Conservation (phyloP, 2,797 vertebrate genomes). For the Peromyscus nudipes region DNA sequence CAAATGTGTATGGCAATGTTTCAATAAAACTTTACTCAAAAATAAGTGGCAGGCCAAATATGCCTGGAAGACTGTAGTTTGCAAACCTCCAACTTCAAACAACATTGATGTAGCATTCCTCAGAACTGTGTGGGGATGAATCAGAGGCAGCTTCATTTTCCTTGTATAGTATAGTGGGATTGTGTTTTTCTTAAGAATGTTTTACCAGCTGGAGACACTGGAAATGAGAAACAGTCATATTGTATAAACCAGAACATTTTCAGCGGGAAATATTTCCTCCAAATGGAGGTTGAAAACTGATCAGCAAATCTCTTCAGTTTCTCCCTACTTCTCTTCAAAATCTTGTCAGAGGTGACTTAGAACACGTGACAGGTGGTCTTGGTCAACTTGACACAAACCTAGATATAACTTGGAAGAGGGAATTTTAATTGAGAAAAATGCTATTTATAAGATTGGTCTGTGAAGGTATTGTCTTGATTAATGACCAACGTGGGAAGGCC, state of each 20-base stretch:
- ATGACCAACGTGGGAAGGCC: neutral
- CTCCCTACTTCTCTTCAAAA: neutral
- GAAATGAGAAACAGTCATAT: slow-evolving; percentile 15
- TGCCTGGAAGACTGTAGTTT: neutral
- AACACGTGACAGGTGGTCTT: neutral
- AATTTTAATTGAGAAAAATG: neutral
- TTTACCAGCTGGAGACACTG: slow-evolving; percentile 21
- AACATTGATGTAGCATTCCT: neutral
- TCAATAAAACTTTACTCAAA: slow-evolving; percentile 55
- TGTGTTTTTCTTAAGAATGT: slow-evolving; percentile 31
- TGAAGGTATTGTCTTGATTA: neutral
- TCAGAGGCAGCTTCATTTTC: slow-evolving; percentile 20
- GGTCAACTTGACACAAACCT: neutral
- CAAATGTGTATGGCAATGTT: neutral
- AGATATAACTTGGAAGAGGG: neutral
- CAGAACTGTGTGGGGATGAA: neutral
- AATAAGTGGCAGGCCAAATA: neutral
- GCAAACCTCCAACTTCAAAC: neutral
- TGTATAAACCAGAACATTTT: neutral
- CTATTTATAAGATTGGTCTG: neutral
- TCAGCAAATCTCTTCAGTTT: neutral
- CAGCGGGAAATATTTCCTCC: slow-evolving; percentile 14
- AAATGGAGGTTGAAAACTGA: slow-evolving; percentile 30
- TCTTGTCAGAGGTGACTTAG: neutral
- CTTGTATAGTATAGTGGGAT: neutral